Percentiles rank a stretch among this genome's conserved stretches.
Conservation (phyloP, 2,888 invertebrate genomes). For the Drosophila suboccidentalis region DNA sequence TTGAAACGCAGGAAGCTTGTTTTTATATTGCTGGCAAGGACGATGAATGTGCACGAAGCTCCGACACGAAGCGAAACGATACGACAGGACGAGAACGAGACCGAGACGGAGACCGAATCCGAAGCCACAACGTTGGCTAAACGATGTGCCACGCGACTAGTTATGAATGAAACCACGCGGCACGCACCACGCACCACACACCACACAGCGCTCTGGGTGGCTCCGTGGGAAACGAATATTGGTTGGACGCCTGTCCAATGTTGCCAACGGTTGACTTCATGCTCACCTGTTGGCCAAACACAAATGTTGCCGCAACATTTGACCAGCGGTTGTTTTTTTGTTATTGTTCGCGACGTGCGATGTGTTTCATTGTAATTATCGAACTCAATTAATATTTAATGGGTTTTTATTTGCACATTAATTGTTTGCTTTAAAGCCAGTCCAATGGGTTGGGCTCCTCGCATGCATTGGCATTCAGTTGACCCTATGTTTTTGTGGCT, state of each 20-base stretch:
- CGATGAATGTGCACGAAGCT: conserved; percentile 44
- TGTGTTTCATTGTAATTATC: conserved; percentile 58
- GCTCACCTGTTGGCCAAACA: conserved; percentile 26
- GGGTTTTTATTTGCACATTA: conserved; percentile 71
- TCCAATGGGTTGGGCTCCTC: conserved; percentile 12
- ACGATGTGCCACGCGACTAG: conserved; percentile 45
- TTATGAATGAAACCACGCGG: conserved; percentile 62
- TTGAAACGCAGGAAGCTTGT: conserved; percentile 74
- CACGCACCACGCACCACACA: conserved; percentile 44
- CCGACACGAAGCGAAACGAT: conserved; percentile 25
- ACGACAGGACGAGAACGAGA: conserved; percentile 23
- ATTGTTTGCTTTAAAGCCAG: conserved; percentile 56
- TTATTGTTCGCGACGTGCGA: neutral
- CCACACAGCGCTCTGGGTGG: conserved; percentile 18
- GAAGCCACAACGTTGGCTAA: conserved; percentile 35
- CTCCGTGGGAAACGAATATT: conserved; percentile 9
- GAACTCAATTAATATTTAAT: conserved; percentile 77
- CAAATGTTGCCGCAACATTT: conserved; percentile 65
- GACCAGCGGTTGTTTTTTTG: conserved; percentile 2
- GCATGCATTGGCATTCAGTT: conserved; percentile 2
- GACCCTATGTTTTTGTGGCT: conserved; percentile 22
- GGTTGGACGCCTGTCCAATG: neutral
- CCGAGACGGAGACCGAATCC: conserved; percentile 1
- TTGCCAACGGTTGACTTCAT: conserved; percentile 13
- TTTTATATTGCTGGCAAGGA: conserved; percentile 81